Evolutionary conservation across 1,140 invertebrate genomes (phyloP).

Genomic region (Tribolium castaneum): DNA sequence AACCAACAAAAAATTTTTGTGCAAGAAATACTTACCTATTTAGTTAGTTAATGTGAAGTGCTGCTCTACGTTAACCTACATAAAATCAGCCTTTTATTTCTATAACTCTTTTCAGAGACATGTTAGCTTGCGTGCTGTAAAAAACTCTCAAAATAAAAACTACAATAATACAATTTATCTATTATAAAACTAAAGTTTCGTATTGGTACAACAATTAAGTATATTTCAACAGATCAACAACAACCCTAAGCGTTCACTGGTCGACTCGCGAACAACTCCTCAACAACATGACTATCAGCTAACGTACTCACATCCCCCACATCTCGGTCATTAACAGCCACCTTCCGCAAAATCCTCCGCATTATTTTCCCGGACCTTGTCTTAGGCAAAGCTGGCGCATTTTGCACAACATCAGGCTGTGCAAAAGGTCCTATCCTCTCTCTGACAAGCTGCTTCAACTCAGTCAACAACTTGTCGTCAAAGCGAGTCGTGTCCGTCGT

Average conservation of each 20-base stretch:
- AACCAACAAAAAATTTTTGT: neutral
- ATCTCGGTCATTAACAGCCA: constrained; percentile 87
- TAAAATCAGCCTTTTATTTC: neutral
- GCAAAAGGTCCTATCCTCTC: constrained; percentile 97
- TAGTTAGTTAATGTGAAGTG: neutral
- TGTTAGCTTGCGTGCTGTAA: neutral
- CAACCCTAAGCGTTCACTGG: constrained; percentile 60
- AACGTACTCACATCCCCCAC: constrained; percentile 94
- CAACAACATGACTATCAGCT: constrained; percentile 88
- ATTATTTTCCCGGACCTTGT: constrained; percentile 99
- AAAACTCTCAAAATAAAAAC: neutral
- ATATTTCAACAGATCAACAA: neutral
- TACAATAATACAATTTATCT: neutral
- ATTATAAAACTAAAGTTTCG: neutral
- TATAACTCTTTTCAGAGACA: neutral
- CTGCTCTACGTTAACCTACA: neutral
- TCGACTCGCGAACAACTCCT: constrained; percentile 79
- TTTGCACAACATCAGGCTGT: constrained; percentile 93
- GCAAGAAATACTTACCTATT: neutral
- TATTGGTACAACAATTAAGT: neutral
- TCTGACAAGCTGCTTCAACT: constrained; percentile 87
- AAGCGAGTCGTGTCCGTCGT: constrained; percentile 81
- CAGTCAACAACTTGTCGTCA: constrained; percentile 76
- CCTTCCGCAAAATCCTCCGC: constrained; percentile 92
- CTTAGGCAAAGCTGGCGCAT: constrained; percentile 93